phyloP scores from a whole-genome alignment of 2,797 vertebrate genomes.

The Myotis myotis region DNA sequence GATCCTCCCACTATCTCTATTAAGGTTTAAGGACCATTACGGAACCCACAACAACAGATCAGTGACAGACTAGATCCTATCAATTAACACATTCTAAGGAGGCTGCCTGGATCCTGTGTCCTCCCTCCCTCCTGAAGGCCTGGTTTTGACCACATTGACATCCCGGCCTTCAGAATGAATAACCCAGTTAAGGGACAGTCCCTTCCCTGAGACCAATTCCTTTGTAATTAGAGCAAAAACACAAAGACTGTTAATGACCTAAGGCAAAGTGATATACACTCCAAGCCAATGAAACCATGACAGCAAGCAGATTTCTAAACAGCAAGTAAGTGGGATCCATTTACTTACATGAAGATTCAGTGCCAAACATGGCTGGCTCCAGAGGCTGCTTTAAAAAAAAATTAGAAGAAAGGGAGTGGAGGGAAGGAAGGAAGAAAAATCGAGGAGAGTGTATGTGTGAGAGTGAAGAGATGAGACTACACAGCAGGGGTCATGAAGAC shows the following conservation, averaged over 20 bases:
- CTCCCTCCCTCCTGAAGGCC: constrained; percentile 65
- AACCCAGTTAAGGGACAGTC: constrained; percentile 57
- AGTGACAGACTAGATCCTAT: constrained; percentile 72
- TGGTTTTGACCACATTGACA: constrained; percentile 74
- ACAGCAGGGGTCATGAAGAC: constrained; percentile 96
- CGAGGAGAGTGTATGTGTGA: constrained; percentile 71
- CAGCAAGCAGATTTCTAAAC: constrained; percentile 69
- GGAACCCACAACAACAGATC: constrained; percentile 49
- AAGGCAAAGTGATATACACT: constrained; percentile 56
- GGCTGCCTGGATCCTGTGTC: constrained; percentile 51
- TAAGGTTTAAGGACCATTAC: constrained; percentile 49
- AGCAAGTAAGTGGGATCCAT: constrained; percentile 81
- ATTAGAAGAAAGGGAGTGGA: constrained; percentile 73
- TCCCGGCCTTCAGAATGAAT: constrained; percentile 72
- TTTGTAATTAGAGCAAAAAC: constrained; percentile 67
- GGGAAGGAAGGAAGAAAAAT: constrained; percentile 79
- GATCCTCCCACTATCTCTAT: constrained; percentile 55
- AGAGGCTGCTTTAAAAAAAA: constrained; percentile 89
- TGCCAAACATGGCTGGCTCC: constrained; percentile 99
- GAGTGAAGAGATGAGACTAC: constrained; percentile 92
- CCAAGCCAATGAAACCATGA: constrained; percentile 50
- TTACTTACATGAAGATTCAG: constrained; percentile 99
- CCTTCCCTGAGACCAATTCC: constrained; percentile 61
- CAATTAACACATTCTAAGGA: constrained; percentile 70
- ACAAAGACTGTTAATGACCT: constrained; percentile 65